Evolutionary conservation across 1,140 invertebrate genomes (phyloP), one percentile per base, ranked within the genome.

Genomic region (Meloidogyne chitwoodi): DNA sequence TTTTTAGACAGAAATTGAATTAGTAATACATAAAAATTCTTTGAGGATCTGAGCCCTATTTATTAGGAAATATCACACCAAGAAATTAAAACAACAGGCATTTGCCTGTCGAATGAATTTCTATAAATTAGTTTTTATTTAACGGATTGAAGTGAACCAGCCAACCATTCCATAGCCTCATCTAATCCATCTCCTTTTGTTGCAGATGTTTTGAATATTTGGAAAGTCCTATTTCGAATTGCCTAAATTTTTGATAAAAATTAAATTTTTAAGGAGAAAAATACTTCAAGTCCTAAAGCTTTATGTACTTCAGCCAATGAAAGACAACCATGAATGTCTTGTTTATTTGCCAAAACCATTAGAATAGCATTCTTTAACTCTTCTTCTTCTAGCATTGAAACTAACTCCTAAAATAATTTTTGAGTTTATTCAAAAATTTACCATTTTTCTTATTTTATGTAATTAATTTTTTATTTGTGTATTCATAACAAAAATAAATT

Each of bases 121-220:
- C 6, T 5, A n/a, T n/a, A 56, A 22, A 56, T n/a, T 56, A 56
- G 6, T 56, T n/a, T 6, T 73, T 38, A 73, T 73, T 73, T 73
- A 34, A 64, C 10, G n/a, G 71, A 61, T 67, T 86, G 83, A 44
- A 86, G 75, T 29, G 79, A 66, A 38, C 74, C 80, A 10, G 85
- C 81, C 41, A 86, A 72, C 83, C 96, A 99, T 89, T 99, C 95
- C 96, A 99, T 99, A 41, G 96, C 94, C 89, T 96, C 93, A 87
- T 99, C 95, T 11, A 99, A 89, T 0, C 97, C 97, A 89, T 97
- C 94, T n/a, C 96, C 96, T 89, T 97, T 95, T 68, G 94, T 93
- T 24, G 96, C 96, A 0, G 95, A 98, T 22, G 96, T 98, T 90
- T 98, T 98, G 88, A 99, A 98, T 85, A 99, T 99, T 91, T 99